phyloP scores from a whole-genome alignment of 2,797 vertebrate species.

The Alosa sapidissima region DNA sequence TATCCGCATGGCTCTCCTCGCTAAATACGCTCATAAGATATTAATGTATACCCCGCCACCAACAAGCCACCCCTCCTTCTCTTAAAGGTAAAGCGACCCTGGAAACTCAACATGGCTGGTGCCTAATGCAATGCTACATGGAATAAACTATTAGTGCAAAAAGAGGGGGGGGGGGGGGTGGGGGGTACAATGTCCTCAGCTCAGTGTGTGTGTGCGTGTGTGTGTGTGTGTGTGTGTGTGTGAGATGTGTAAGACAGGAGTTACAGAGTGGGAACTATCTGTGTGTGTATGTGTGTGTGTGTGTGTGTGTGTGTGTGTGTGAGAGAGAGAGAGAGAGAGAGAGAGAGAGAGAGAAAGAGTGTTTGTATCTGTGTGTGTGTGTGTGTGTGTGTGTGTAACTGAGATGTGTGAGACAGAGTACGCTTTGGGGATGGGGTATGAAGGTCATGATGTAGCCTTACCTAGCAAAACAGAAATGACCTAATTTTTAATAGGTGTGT shows the following conservation, averaged over 20 bases:
- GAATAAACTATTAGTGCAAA: neutral
- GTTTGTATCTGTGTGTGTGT: neutral
- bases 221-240: neutral
- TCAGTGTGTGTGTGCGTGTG: neutral
- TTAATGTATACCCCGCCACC: slow-evolving; percentile 73
- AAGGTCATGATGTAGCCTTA: neutral
- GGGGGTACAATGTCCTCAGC: neutral
- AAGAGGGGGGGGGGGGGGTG: neutral
- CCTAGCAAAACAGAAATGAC: slow-evolving; percentile 13
- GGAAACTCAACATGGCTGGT: slow-evolving; percentile 6
- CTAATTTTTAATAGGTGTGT: neutral
- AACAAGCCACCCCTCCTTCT: slow-evolving; percentile 56
- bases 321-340: too few species aligned
- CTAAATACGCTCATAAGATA: slow-evolving; percentile 85
- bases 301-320: neutral
- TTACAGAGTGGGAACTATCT: neutral
- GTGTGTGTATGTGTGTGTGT: neutral
- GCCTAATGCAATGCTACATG: neutral
- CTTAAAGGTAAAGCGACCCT: slow-evolving; percentile 72
- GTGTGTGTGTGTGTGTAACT: slow-evolving; percentile 31
- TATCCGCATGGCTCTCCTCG: slow-evolving; percentile 78
- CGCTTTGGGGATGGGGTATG: neutral
- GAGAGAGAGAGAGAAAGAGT: too few species aligned
- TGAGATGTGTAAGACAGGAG: neutral
- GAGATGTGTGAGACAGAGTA: slow-evolving; percentile 30